phyloP scores from a whole-genome alignment of 2,797 vertebrate genomes.

The Lacerta bilineata region DNA sequence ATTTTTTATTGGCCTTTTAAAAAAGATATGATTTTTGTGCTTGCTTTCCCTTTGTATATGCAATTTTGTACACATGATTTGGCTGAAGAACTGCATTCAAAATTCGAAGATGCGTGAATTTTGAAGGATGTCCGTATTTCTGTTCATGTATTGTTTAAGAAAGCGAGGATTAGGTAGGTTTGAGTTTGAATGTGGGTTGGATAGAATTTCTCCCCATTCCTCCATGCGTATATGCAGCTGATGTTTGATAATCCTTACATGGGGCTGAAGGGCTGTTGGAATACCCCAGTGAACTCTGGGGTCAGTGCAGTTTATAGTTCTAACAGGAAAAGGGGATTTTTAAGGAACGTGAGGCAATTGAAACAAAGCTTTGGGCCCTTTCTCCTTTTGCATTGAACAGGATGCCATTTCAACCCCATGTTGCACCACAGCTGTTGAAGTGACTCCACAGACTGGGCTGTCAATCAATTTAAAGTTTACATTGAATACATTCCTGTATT shows the following conservation, averaged over 20 bases:
- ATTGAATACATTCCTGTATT: background rate
- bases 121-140: no score
- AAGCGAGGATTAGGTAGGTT: no score
- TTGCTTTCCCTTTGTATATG: no score
- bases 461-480: background rate
- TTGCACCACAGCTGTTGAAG: background rate
- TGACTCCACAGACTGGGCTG: background rate
- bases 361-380: background rate
- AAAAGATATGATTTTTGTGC: no score
- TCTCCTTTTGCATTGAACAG: background rate
- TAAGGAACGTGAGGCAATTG: background rate
- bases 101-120: no score
- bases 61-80: no score
- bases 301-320: background rate
- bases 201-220: no score
- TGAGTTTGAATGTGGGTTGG: no score
- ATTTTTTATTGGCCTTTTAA: no score
- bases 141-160: no score
- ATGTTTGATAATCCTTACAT: background rate
- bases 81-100: no score
- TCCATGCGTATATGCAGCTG: no score
- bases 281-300: background rate
- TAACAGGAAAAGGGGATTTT: background rate
- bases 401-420: background rate
- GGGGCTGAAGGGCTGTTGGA: background rate